Evolutionary conservation across 2,113 vertebrate species (phyloP).

Genomic region (Etheostoma cragini): DNA sequence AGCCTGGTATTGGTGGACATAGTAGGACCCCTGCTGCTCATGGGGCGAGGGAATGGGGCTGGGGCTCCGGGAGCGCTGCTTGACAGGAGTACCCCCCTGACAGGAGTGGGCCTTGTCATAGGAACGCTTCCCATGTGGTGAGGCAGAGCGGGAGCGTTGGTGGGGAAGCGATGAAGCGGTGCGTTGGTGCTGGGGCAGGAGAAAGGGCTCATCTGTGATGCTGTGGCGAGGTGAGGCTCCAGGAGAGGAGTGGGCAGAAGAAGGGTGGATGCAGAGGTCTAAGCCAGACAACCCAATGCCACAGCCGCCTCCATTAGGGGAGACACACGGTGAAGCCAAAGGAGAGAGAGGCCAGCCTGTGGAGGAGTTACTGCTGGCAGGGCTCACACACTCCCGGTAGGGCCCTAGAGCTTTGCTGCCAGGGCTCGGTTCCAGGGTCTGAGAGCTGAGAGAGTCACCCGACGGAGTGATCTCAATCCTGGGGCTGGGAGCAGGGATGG

Average conservation of each 20-base stretch:
- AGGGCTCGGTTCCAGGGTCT: constrained; percentile 84
- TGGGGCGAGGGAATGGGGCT: constrained; percentile 90
- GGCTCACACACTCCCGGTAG: constrained; percentile 96
- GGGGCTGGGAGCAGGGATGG: constrained; percentile 88
- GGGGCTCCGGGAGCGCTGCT: constrained; percentile 89
- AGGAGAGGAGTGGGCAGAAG: constrained; percentile 94
- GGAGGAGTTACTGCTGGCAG: constrained; percentile 97
- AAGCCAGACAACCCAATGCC: constrained; percentile 82
- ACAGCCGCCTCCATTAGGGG: constrained; percentile 83
- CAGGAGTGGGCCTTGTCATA: constrained; percentile 83
- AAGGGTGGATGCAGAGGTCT: constrained; percentile 93
- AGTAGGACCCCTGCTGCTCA: constrained; percentile 65
- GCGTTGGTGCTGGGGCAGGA: constrained; percentile 82
- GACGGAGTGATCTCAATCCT: constrained; percentile 98
- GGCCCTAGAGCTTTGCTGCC: constrained; percentile 78
- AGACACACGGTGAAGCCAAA: constrained; percentile 91
- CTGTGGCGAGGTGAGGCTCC: constrained; percentile 93
- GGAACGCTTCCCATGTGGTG: constrained; percentile 93
- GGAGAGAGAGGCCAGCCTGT: constrained; percentile 95
- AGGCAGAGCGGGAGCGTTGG: constrained; percentile 92
- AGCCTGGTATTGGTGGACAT: constrained; percentile 72
- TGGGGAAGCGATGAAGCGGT: constrained; percentile 57
- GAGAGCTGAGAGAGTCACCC: constrained; percentile 89
- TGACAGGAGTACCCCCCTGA: constrained; percentile 83
- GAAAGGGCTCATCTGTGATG: constrained; percentile 91